Evolutionary conservation across 2,888 invertebrate species (phyloP).

Genomic region (Stenoptilia bipunctidactyla): DNA sequence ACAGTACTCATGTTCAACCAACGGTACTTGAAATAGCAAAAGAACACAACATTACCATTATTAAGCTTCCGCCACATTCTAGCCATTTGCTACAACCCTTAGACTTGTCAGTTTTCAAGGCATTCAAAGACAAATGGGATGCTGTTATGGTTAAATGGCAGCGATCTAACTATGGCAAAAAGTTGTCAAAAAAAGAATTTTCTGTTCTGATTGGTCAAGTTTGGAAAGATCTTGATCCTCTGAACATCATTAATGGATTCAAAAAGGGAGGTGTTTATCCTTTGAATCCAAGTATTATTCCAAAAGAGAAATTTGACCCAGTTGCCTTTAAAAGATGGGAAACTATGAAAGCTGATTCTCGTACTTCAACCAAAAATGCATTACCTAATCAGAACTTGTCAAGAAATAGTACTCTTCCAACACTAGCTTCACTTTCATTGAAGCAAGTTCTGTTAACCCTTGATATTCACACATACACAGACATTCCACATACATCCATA

Average conservation of each 20-base stretch:
- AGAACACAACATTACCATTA: slow-evolving; percentile 1
- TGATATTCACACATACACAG: not conserved
- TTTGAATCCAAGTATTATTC: slow-evolving; percentile 1
- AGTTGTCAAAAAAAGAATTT: slow-evolving; percentile 5
- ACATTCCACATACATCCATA: not conserved
- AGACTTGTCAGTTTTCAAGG: slow-evolving; percentile 4
- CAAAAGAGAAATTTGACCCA: slow-evolving; percentile 1
- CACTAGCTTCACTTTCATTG: not conserved
- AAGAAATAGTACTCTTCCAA: not conserved
- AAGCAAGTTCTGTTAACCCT: not conserved
- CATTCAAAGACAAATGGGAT: slow-evolving; percentile 14
- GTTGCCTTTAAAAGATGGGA: slow-evolving; percentile 2
- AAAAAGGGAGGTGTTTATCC: slow-evolving; percentile 1
- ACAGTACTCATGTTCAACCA: not conserved
- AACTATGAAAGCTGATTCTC: slow-evolving; percentile 1
- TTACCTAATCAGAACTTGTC: not conserved
- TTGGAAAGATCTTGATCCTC: slow-evolving; percentile 3
- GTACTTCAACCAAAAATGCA: not conserved
- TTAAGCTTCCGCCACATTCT: slow-evolving; percentile 4
- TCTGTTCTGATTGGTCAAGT: slow-evolving; percentile 2
- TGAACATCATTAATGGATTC: slow-evolving; percentile 3
- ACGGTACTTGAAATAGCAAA: not conserved
- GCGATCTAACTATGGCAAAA: slow-evolving; percentile 1
- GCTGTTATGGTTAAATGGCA: slow-evolving; percentile 8
- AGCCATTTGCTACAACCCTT: slow-evolving; percentile 5